A percentile compares a stretch with the other conserved stretches of the same genome.
Evolutionary conservation across 2,797 vertebrate genomes (phyloP).

Genomic region (Tamandua tetradactyla): DNA sequence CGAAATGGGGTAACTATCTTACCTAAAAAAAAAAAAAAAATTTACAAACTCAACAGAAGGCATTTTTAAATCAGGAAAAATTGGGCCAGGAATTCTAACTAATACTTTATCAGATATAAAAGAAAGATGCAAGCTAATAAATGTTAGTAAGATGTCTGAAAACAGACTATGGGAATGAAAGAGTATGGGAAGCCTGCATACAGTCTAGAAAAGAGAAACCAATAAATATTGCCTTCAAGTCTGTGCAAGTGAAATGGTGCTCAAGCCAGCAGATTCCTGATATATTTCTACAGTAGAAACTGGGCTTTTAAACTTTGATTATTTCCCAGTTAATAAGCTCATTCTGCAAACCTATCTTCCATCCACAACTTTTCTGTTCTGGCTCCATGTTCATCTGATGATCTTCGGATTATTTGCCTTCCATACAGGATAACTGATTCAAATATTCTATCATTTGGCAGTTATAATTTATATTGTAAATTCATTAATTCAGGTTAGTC

Average conservation of each 20-base stretch:
- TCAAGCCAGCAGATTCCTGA: background rate
- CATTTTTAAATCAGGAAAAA: slow-evolving; percentile 20
- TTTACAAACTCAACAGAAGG: slow-evolving; percentile 38
- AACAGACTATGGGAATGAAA: slow-evolving; percentile 17
- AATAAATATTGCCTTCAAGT: background rate
- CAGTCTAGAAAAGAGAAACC: background rate
- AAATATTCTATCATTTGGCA: background rate
- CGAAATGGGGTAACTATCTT: background rate
- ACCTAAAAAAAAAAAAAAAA: too few species aligned
- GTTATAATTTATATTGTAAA: slow-evolving; percentile 37
- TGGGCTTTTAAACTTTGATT: background rate
- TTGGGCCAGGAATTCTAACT: background rate
- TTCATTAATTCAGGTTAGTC: slow-evolving; percentile 28
- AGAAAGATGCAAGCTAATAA: background rate
- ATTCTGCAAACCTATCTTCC: background rate
- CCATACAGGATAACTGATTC: background rate
- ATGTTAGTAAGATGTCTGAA: background rate
- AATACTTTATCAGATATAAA: slow-evolving; percentile 17
- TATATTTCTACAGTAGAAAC: background rate
- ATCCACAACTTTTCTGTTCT: background rate
- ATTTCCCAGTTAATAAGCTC: background rate
- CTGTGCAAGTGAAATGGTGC: background rate
- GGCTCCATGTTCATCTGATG: background rate
- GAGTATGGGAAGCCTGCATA: background rate
- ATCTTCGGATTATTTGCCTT: background rate